Evolutionary conservation across 1,140 invertebrate species (phyloP), one percentile per base, ranked within the genome.

Genomic region (Aphelenchoides fujianensis): DNA sequence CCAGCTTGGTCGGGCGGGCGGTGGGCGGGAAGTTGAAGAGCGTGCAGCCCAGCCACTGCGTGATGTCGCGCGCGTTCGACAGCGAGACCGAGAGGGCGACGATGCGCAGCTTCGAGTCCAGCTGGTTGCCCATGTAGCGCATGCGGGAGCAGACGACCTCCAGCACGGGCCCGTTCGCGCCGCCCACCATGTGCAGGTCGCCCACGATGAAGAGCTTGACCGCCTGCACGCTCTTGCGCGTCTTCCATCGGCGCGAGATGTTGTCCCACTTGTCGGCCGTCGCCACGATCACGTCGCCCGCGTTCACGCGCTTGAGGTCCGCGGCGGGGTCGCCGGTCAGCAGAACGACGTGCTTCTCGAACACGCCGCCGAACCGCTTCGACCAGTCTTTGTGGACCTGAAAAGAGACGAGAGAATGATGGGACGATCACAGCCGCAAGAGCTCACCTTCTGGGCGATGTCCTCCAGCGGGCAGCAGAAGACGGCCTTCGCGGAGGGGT

Each of bases 231-330:
- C 96, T 95, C 85, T 97, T 97, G 3, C 96, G 88, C 80, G 98
- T 94, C 84, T 98, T 99, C 97, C 97, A 99, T 71, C 96, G 88
- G 71, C 97, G 88, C 0, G 96, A 98, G 0, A 99, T 86, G 5
- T 98, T 92, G 86, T 99, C 96, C 97, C 97, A 99, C 80, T 97
- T 95, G 77, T 98, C 95, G 1, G 95, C 94, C 0, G 95, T 98
- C 16, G 92, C 92, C 64, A 99, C 91, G 3, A 99, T 91, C 28
- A 99, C 90, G 85, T 98, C 92, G 19, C 92, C 95, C 77, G 86
- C 87, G 32, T 88, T 87, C 2, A 89, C 70, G 2, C 96, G 84
- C 82, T 98, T 98, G 68, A 98, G 88, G 87, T 99, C 97, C 0
- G 93, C 96, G 0, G 93, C 92, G 0, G 95, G 97, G 87, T 99